Evolutionary conservation across 1,140 invertebrate species (phyloP), one percentile per base, ranked within the genome.

Genomic region (Drosophila aff.): DNA sequence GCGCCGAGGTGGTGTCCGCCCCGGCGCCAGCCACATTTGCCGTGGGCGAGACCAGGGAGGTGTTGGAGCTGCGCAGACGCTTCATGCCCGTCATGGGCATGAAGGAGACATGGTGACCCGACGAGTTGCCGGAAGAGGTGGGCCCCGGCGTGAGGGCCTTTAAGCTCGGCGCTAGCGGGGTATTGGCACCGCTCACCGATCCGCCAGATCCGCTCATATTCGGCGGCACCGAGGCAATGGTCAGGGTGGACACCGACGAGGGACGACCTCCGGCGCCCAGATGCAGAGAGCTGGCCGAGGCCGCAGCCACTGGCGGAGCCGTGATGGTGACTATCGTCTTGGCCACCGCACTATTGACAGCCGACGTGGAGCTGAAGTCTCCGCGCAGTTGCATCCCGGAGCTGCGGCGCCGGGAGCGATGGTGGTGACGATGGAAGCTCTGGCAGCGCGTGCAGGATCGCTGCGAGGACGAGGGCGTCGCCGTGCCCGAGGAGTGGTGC

Each of bases 341-440:
- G 26, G 82, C 86, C 49, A 71, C 40, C n/a, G 85, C 85, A 60
- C 75, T 76, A 18, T 85, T 90, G 9, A 90, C 82, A 53, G 85
- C 85, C 72, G 85, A 90, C n/a, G 86, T 90, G 41, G 85, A 90
- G 52, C 36, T 82, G 72, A 76, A 91, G 63, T 91, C 87, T 0
- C 79, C 82, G 0, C 85, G 44, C 50, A 81, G 55, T n/a, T 91
- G 80, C 82, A 86, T 79, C 21, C 87, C 85, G 5, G 80, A 91
- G 66, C 85, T 91, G 65, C 92, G 86, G 49, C 92, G 92, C 18
- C 89, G 44, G 38, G 86, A 68, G 4, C 92, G 89, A 71, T 92
- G 92, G 43, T 93, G 89, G 63, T 93, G 92, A 21, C 92, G 76
- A 62, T 93, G 92, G 40, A 92, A 92, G 69, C 92, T 92, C 68